Base-by-base conservation (phyloP, 2,888 invertebrate genomes). In the Notodonta ziczac region DNA sequence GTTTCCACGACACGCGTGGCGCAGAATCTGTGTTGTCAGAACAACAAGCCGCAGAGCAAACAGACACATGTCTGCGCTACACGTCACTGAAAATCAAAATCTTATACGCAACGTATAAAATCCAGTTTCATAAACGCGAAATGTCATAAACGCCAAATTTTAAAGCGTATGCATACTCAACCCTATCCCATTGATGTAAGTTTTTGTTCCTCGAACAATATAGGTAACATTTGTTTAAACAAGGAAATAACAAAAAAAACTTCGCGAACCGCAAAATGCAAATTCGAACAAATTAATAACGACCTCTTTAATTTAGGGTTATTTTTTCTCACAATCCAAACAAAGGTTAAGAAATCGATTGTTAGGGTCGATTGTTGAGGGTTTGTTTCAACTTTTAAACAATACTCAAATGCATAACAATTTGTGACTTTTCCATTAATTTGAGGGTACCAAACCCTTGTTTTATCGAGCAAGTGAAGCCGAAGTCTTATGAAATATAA, bases 301-400 rank as follows among this genome's bases (percentile, higher is more conserved):
- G 51, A 59, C 44, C 50, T 61, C 57, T 63, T 63, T 84, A 82
- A 86, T 86, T 79, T 73, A 63, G 81, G 82, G 85, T 75, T 82
- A 77, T 65, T 77, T 82, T 84, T 88, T 88, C 86, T 83, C 85
- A 88, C 87, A 85, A 83, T 83, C 77, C 69, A 86, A 86, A 87
- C 85, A 87, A 86, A 84, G 77, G 80, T 77, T 81, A 71, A 73
- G 56, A 65, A 67, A 65, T 67, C 42, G 46, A 74, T 76, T 63
- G 61, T 58, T 35, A 35, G 0, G 5, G 7, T 6, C 35, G 7
- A 35, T 24, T 24, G 24, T 24, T 24, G 24, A 35, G 58, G 57
- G 61, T 57, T 71, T 72, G 69, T 72, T 62, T 6, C 56, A 70
- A 70, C 67, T 54, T n/a, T 54, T 39, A 9, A 54, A 39, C 53